Evolutionary conservation across 2,888 invertebrate species (phyloP).

Genomic region (Mythimna pallens): DNA sequence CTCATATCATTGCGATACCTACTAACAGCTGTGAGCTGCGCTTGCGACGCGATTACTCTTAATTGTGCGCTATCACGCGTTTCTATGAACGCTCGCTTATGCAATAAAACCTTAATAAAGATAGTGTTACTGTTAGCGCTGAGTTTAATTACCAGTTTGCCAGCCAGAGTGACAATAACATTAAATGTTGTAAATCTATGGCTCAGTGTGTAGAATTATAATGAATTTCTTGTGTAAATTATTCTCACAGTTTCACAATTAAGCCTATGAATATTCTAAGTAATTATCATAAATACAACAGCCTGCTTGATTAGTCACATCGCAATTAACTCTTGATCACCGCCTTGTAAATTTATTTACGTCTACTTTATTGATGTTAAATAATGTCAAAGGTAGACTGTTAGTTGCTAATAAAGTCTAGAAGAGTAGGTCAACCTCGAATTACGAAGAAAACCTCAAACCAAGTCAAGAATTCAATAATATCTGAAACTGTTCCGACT

Average conservation of each 20-base stretch:
- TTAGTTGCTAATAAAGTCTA: slow-evolving; percentile 28
- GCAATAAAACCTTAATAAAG: slow-evolving; percentile 74
- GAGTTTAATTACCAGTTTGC: slow-evolving; percentile 68
- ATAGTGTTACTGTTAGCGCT: slow-evolving; percentile 70
- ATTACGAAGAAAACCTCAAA: background rate
- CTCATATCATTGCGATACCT: slow-evolving; percentile 70
- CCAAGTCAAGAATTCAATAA: slow-evolving; percentile 7
- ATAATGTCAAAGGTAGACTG: slow-evolving; percentile 31
- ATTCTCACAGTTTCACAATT: slow-evolving; percentile 45
- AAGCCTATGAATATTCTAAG: slow-evolving; percentile 49
- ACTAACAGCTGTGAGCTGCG: slow-evolving; percentile 77
- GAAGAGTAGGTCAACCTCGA: slow-evolving; percentile 3
- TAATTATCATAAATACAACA: slow-evolving; percentile 59
- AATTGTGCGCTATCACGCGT: slow-evolving; percentile 80
- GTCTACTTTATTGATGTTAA: slow-evolving; percentile 16
- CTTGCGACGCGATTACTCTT: slow-evolving; percentile 83
- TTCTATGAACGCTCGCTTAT: slow-evolving; percentile 76
- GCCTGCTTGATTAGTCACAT: slow-evolving; percentile 58
- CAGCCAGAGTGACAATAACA: slow-evolving; percentile 60
- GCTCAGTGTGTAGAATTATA: slow-evolving; percentile 41
- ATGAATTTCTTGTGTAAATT: slow-evolving; percentile 51
- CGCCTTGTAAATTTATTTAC: slow-evolving; percentile 23
- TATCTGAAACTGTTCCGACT: background rate
- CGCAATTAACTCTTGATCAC: slow-evolving; percentile 51
- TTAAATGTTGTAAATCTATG: slow-evolving; percentile 60